Percentiles rank a stretch among this genome's conserved stretches.
Conservation (phyloP, 2,888 invertebrate species). For the Caenorhabditis macrosperma region DNA sequence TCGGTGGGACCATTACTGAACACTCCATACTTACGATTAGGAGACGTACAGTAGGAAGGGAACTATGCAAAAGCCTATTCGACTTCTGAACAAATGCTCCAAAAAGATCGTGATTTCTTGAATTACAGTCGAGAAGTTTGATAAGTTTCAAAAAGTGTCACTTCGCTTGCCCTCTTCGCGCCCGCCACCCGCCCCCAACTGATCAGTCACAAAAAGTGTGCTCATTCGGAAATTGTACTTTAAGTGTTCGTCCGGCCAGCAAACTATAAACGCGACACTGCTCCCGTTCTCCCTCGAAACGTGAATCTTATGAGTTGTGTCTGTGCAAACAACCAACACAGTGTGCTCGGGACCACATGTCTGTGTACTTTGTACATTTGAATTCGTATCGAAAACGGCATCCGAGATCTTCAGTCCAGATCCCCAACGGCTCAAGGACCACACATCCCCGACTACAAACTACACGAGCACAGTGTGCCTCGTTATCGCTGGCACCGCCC, state of each 20-base stretch:
- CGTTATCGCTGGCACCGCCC: slow-evolving; percentile 40
- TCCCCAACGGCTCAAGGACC: not conserved
- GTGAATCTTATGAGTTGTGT: slow-evolving; percentile 24
- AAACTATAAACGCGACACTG: not conserved
- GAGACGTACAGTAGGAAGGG: no score
- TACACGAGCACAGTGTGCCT: slow-evolving; percentile 27
- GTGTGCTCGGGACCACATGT: not conserved
- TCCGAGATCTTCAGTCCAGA: not conserved
- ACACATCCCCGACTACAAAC: slow-evolving; percentile 30
- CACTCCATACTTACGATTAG: no score
- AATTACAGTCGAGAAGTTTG: no score
- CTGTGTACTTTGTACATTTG: not conserved
- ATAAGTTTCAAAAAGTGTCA: no score
- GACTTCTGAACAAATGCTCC: no score
- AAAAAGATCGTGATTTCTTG: no score
- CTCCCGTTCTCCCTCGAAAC: slow-evolving; percentile 1
- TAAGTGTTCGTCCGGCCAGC: not conserved
- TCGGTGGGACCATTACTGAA: no score
- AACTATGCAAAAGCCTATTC: no score
- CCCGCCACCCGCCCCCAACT: not conserved
- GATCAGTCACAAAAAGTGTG: not conserved
- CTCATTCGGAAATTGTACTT: not conserved
- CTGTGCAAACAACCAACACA: slow-evolving; percentile 1
- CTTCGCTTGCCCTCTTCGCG: no score
- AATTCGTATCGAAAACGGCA: not conserved